phyloP scores from a whole-genome alignment of 2,888 invertebrate genomes.

The Argyresthia goedartella region DNA sequence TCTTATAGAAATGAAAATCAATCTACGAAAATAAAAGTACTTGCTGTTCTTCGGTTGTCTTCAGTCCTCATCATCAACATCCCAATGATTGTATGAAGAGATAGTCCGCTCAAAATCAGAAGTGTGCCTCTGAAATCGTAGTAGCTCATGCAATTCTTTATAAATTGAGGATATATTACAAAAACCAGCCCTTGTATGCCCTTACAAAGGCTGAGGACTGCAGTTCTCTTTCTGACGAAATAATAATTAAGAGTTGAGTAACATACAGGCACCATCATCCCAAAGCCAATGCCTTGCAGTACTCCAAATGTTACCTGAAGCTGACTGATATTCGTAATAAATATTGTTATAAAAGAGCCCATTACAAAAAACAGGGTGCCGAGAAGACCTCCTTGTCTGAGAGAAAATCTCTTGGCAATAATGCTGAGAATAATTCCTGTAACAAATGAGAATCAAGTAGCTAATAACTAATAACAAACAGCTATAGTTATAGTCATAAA shows the following conservation, averaged over 20 bases:
- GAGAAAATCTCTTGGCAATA: constrained; percentile 60
- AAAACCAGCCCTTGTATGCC: constrained; percentile 68
- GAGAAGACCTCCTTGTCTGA: constrained; percentile 66
- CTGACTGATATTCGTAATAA: constrained; percentile 66
- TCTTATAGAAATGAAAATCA: too few species aligned
- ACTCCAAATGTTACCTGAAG: constrained; percentile 69
- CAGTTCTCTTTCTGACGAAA: constrained; percentile 70
- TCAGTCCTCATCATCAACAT: constrained; percentile 70
- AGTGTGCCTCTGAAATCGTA: constrained; percentile 76
- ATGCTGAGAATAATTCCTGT: constrained; percentile 72
- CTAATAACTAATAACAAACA: not conserved
- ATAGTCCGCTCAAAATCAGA: constrained; percentile 69
- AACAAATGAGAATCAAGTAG: constrained; percentile 20
- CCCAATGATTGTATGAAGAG: constrained; percentile 71
- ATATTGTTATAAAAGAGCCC: constrained; percentile 65
- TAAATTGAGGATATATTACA: constrained; percentile 71
- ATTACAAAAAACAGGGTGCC: constrained; percentile 63
- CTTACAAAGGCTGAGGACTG: constrained; percentile 74
- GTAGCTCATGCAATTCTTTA: constrained; percentile 53
- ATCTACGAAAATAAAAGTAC: constrained; percentile 21
- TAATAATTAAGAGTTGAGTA: constrained; percentile 75
- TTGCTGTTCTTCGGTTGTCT: constrained; percentile 34
- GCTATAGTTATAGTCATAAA: too few species aligned
- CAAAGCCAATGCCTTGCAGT: constrained; percentile 73
- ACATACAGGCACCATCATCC: constrained; percentile 73